phyloP scores from a whole-genome alignment of 2,797 vertebrate species.

The Lutjanus argentimaculatus region DNA sequence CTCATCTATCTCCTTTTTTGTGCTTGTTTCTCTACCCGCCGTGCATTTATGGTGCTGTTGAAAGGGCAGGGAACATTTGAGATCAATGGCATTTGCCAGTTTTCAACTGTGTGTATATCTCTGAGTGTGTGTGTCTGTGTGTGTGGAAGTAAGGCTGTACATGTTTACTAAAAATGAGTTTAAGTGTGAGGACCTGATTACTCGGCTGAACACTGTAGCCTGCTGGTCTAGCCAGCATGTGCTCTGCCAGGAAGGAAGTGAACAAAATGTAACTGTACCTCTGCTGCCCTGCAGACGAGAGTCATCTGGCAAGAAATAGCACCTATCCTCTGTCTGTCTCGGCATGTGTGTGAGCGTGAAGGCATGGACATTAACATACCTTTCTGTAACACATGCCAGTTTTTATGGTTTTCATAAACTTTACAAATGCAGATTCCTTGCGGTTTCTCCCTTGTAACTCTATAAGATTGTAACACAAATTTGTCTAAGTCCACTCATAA shows the following conservation, averaged over 20 bases:
- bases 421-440: conserved; percentile 2
- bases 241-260: conserved; percentile 51
- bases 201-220: conserved; percentile 28
- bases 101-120: conserved; percentile 33
- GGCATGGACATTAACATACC: conserved; percentile 7
- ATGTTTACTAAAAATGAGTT: conserved; percentile 41
- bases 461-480: neutral
- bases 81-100: conserved; percentile 53
- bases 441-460: neutral
- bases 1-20: conserved; percentile 66
- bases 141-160: conserved; percentile 22
- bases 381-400: neutral
- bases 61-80: conserved; percentile 54
- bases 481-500: neutral
- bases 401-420: neutral
- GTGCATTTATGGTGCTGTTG: conserved; percentile 55
- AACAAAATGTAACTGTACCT: conserved; percentile 43
- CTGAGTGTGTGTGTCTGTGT: conserved; percentile 3
- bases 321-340: conserved; percentile 3
- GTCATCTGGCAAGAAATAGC: conserved; percentile 36
- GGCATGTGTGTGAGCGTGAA: conserved; percentile 7
- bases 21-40: conserved; percentile 44
- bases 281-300: conserved; percentile 30
- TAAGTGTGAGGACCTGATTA: conserved; percentile 36
- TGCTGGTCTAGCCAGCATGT: conserved; percentile 45